A percentile compares a stretch with the other conserved stretches of the same genome.
phyloP scores from a whole-genome alignment of 1,140 invertebrate genomes.

The Ips nitidus region DNA sequence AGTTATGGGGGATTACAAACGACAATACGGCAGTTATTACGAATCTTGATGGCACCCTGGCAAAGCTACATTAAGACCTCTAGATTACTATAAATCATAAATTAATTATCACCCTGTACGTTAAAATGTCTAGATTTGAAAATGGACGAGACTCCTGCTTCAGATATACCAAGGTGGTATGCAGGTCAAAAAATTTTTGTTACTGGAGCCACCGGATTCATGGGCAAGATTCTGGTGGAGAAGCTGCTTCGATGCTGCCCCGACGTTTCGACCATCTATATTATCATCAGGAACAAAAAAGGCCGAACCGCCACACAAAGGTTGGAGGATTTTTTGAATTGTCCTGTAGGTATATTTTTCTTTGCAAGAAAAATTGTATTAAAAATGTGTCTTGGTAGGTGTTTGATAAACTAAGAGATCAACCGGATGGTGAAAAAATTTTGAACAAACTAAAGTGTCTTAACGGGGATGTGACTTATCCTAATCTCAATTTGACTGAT shows the following conservation, averaged over 20 bases:
- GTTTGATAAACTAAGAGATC: constrained; percentile 71
- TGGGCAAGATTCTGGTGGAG: constrained; percentile 87
- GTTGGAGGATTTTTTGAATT: constrained; percentile 49
- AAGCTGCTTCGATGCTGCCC: constrained; percentile 74
- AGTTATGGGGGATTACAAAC: no score
- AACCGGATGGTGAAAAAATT: constrained; percentile 51
- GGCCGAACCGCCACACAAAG: constrained; percentile 55
- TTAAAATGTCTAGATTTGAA: neutral
- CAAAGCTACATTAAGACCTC: no score
- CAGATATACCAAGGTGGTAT: constrained; percentile 42
- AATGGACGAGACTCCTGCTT: constrained; percentile 2
- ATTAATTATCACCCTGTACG: no score
- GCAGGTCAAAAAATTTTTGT: constrained; percentile 60
- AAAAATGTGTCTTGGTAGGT: constrained; percentile 56
- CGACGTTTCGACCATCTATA: constrained; percentile 64
- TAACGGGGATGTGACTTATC: constrained; percentile 52
- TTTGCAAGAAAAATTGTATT: neutral
- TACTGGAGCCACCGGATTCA: constrained; percentile 76
- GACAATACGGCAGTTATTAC: neutral
- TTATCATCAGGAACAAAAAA: constrained; percentile 71
- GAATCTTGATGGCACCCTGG: no score
- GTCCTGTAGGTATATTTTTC: constrained; percentile 48
- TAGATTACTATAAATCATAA: no score
- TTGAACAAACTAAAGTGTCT: constrained; percentile 51
- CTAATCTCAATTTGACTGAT: constrained; percentile 61